A percentile compares a stretch with the other conserved stretches of the same genome.
phyloP scores from a whole-genome alignment of 92 coral and sea anemone species.

The Phenganax marumi region DNA sequence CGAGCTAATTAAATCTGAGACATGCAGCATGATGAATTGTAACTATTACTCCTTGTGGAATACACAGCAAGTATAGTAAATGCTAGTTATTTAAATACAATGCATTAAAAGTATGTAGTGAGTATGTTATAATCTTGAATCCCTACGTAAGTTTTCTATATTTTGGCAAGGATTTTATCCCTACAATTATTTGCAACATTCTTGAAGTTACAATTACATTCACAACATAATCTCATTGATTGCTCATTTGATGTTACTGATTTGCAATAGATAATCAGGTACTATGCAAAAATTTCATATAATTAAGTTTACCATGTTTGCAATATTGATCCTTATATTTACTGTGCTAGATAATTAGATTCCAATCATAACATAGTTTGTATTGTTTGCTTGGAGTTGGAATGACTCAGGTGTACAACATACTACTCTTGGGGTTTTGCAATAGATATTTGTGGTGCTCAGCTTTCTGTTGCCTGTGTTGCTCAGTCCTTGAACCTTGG shows the following conservation, averaged over 20 bases:
- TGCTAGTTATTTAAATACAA: background rate
- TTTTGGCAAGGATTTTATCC: background rate
- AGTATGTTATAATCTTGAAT: background rate
- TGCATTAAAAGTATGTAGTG: background rate
- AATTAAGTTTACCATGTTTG: background rate
- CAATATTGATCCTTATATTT: background rate
- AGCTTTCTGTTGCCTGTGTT: background rate
- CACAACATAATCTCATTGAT: background rate
- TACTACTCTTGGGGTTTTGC: constrained; percentile 3
- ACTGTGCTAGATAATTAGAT: background rate
- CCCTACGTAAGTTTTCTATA: background rate
- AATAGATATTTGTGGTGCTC: constrained; percentile 19
- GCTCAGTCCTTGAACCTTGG: background rate
- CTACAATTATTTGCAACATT: too few species aligned
- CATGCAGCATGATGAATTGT: too few species aligned
- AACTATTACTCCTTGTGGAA: background rate
- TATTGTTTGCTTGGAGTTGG: too few species aligned
- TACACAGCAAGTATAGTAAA: background rate
- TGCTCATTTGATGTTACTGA: background rate
- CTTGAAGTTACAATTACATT: too few species aligned
- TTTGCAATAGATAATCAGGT: too few species aligned
- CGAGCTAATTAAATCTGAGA: too few species aligned
- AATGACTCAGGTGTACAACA: constrained; percentile 19
- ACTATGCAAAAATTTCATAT: too few species aligned
- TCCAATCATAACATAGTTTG: background rate